These are phyloP conservation scores for Xiphophorus maculatus DNA, from an alignment of 2,113 vertebrate genomes.

Conservation along the genomic window DNA sequence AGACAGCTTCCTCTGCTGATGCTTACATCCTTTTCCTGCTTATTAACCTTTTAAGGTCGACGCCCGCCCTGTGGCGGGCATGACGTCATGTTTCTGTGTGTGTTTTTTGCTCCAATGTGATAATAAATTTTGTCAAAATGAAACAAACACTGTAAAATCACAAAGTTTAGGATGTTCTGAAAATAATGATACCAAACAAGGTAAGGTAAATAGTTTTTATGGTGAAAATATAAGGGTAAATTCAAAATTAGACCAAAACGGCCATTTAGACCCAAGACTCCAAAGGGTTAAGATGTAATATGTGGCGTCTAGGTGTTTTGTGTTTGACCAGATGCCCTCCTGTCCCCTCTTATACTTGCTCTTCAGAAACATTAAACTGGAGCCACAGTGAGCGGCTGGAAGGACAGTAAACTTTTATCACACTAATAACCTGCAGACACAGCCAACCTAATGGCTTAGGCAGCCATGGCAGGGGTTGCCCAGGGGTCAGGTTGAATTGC, in stretches of 20 bases:
- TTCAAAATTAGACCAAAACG: too few relatives aligned
- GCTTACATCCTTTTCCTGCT: neutral
- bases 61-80: too few relatives aligned
- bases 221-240: too few relatives aligned
- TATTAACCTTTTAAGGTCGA: too few relatives aligned
- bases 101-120: too few relatives aligned
- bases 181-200: too few relatives aligned
- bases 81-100: too few relatives aligned
- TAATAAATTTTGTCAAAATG: too few relatives aligned
- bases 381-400: constrained; percentile 63
- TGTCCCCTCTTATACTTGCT: constrained; percentile 52
- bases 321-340: constrained; percentile 64
- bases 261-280: too few relatives aligned
- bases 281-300: constrained; percentile 37
- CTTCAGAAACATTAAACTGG: constrained; percentile 71
- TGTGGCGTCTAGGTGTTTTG: constrained; percentile 31
- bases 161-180: too few relatives aligned
- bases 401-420: constrained; percentile 80
- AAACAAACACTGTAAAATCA: too few relatives aligned
- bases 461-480: constrained; percentile 74
- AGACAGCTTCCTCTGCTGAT: neutral
- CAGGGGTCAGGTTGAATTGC: constrained; percentile 81
- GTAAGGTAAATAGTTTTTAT: too few relatives aligned
- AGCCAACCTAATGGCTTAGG: constrained; percentile 73
- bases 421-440: constrained; percentile 75